phyloP scores from a whole-genome alignment of 2,888 invertebrate species.

The Dioctria linearis region DNA sequence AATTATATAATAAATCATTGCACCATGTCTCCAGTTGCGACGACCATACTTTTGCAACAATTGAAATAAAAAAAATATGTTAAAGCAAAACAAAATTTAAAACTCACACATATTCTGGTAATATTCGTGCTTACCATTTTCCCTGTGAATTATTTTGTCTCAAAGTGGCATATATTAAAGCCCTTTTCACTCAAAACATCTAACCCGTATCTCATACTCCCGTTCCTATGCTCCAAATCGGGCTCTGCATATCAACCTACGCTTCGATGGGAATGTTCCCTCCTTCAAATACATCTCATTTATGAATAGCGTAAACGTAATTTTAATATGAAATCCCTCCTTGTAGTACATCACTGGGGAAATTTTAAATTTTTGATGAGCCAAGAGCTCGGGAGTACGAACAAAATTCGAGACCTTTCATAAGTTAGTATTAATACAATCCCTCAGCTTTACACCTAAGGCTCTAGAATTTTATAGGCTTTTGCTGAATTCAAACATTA shows the following conservation, averaged over 20 bases:
- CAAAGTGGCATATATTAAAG: neutral
- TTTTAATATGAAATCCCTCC: constrained; percentile 44
- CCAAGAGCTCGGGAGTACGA: constrained; percentile 8
- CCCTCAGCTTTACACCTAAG: constrained; percentile 49
- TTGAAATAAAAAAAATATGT: no score
- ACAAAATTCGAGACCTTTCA: constrained; percentile 42
- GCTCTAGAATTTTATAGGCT: constrained; percentile 50
- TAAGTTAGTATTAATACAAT: constrained; percentile 47
- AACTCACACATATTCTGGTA: no score
- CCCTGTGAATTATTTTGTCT: no score
- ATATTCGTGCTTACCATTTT: no score
- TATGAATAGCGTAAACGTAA: constrained; percentile 45
- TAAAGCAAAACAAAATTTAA: no score
- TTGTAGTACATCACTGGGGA: constrained; percentile 11
- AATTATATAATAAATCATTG: no score
- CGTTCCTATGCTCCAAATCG: neutral
- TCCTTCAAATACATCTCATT: constrained; percentile 19
- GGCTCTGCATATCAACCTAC: neutral
- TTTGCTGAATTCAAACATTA: constrained; percentile 45
- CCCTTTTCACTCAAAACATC: neutral
- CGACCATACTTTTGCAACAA: no score
- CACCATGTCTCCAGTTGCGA: no score
- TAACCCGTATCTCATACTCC: neutral
- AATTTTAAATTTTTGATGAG: constrained; percentile 48
- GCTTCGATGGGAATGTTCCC: neutral